Evolutionary conservation across 2,113 vertebrate species (phyloP).

Genomic region (Neolamprologus tretocephalus): DNA sequence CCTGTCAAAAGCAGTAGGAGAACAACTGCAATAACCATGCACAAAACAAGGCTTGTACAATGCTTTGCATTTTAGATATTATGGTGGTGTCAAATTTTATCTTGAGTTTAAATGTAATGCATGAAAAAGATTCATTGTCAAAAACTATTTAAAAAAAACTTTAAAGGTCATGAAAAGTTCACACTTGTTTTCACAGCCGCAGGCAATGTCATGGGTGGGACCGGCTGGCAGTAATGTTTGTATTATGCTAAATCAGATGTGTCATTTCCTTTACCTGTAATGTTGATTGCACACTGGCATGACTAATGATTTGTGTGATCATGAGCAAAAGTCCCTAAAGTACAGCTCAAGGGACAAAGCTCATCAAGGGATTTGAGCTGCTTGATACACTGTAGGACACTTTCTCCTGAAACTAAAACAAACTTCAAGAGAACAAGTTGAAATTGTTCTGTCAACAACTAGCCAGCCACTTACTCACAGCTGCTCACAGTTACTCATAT

Average conservation of each 20-base stretch:
- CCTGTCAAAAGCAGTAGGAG: neutral
- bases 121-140: neutral
- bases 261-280: slow-evolving; percentile 19
- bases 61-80: neutral
- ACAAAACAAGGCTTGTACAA: neutral
- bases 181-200: neutral
- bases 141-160: neutral
- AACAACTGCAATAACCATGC: neutral
- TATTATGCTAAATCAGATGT: neutral
- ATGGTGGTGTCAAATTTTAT: neutral
- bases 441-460: neutral
- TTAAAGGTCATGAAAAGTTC: neutral
- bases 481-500: neutral
- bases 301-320: slow-evolving; percentile 11
- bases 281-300: neutral
- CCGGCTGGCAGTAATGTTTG: neutral
- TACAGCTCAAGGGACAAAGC: neutral
- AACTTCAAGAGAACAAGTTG: neutral
- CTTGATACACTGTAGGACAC: neutral
- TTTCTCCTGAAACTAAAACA: neutral
- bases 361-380: neutral
- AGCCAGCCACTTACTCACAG: neutral
- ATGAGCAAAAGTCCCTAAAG: neutral
- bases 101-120: neutral
- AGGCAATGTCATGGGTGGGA: neutral